Conservation (phyloP, 2,888 invertebrate genomes). For the Nomada hirtipes region DNA sequence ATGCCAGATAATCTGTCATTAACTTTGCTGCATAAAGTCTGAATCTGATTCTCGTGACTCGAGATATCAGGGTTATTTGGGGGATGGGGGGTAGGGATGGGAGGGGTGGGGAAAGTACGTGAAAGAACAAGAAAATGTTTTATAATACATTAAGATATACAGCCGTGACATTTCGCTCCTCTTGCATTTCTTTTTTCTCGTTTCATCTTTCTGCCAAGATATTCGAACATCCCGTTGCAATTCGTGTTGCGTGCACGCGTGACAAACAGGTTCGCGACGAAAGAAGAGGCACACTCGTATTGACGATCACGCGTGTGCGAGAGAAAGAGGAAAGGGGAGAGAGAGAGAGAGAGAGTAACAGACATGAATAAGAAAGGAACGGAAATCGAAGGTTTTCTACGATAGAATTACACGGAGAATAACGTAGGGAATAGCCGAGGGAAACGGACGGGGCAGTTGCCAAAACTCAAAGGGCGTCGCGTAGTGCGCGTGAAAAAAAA, state of each 20-base stretch:
- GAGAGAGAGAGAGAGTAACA: neutral
- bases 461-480: constrained; percentile 60
- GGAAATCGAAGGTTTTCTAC: constrained; percentile 2
- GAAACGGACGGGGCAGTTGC: constrained; percentile 71
- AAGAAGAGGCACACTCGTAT: neutral
- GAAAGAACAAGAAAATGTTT: neutral
- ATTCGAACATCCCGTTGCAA: neutral
- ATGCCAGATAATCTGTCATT: constrained; percentile 77
- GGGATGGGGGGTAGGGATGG: neutral
- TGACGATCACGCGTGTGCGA: constrained; percentile 11
- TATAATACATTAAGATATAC: neutral
- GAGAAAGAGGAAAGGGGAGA: constrained; percentile 1
- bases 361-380: constrained; percentile 4
- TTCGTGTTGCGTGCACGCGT: constrained; percentile 1
- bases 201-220: constrained; percentile 16
- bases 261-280: neutral
- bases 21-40: constrained; percentile 77
- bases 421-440: neutral
- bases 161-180: constrained; percentile 28
- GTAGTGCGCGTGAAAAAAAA: neutral
- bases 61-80: constrained; percentile 22
- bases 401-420: constrained; percentile 10
- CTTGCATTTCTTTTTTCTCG: constrained; percentile 17
- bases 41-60: constrained; percentile 65
- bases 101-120: neutral